Conservation (phyloP, 2,797 vertebrate genomes). For the Lutjanus argentimaculatus region DNA sequence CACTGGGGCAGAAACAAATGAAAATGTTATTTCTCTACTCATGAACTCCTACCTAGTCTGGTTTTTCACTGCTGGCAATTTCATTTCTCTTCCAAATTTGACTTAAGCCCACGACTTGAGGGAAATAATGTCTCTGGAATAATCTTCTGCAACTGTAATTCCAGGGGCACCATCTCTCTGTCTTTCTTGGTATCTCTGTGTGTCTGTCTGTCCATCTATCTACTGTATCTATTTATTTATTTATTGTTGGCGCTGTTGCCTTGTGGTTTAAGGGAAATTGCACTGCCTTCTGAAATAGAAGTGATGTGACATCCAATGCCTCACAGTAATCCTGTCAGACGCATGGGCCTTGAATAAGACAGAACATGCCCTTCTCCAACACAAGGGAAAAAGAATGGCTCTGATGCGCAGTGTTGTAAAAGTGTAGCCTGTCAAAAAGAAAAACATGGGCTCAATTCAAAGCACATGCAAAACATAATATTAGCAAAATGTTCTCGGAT, state of each 20-base stretch:
- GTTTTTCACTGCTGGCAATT: constrained; percentile 98
- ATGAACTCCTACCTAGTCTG: constrained; percentile 98
- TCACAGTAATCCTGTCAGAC: constrained; percentile 90
- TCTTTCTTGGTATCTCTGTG: constrained; percentile 57
- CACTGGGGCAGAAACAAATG: constrained; percentile 98
- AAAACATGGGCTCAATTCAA: constrained; percentile 28
- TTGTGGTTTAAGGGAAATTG: constrained; percentile 92
- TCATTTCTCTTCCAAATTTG: constrained; percentile 99
- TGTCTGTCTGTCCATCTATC: constrained; percentile 65
- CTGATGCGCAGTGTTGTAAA: constrained; percentile 52
- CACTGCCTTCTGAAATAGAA: constrained; percentile 91
- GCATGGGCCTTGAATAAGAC: constrained; percentile 85
- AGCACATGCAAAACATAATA: constrained; percentile 44
- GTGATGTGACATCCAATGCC: constrained; percentile 89
- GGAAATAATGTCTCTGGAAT: constrained; percentile 99
- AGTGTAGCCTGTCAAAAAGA: constrained; percentile 44
- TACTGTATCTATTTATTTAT: constrained; percentile 72
- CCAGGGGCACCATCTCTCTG: constrained; percentile 83
- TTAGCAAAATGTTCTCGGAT: constrained; percentile 40
- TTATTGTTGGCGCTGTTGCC: constrained; percentile 87
- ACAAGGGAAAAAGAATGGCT: constrained; percentile 32
- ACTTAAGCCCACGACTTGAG: constrained; percentile 98
- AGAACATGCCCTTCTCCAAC: constrained; percentile 66
- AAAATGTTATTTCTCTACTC: constrained; percentile 99
- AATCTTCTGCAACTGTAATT: constrained; percentile 97